Conservation (phyloP, 2,113 vertebrate genomes). For the Pontoporia blainvillei region DNA sequence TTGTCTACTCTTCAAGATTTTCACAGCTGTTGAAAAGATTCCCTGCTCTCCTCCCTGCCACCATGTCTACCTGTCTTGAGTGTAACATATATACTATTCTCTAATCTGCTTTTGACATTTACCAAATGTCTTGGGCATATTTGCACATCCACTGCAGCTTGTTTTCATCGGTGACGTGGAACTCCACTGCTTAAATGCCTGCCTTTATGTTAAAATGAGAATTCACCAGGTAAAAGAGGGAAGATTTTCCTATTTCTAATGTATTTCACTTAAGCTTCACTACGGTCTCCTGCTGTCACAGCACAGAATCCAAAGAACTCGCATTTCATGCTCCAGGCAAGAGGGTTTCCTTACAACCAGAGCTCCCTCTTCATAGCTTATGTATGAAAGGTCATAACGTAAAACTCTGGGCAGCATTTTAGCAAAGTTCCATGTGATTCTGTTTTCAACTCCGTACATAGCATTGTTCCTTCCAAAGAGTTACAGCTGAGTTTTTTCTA, state of each 20-base stretch:
- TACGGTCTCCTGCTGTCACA: not conserved
- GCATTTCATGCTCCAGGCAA: not conserved
- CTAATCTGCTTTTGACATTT: not conserved
- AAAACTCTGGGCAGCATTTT: not conserved
- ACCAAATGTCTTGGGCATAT: not conserved
- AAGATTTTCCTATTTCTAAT: not conserved
- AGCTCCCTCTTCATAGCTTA: not conserved
- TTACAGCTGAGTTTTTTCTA: not conserved
- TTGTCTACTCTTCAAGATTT: not conserved
- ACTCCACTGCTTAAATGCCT: not conserved
- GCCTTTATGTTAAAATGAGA: not conserved
- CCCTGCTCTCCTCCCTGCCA: not conserved
- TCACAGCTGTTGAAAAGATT: not conserved
- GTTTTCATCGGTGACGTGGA: not conserved
- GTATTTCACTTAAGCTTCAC: not conserved
- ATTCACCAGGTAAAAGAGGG: not conserved
- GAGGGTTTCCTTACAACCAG: not conserved
- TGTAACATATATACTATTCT: not conserved
- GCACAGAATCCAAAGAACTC: accelerated
- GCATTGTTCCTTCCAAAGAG: not conserved
- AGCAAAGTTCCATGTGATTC: not conserved
- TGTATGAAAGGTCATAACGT: not conserved
- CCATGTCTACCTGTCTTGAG: not conserved
- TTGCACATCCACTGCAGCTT: not conserved
- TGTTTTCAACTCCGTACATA: not conserved